Conservation (phyloP, 2,113 vertebrate species). For the Plecotus auritus region DNA sequence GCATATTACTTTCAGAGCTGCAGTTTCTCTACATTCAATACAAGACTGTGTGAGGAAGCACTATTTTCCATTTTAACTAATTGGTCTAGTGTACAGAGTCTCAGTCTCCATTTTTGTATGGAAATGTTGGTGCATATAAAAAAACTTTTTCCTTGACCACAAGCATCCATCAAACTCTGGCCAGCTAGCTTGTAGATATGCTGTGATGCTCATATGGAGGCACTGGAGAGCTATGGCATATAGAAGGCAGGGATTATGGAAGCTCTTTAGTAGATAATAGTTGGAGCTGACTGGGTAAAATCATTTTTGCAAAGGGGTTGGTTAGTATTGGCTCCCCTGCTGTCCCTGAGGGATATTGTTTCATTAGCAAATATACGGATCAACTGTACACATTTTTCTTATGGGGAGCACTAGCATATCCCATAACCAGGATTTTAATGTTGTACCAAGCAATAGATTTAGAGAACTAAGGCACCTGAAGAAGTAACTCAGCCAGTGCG, state of each 20-base stretch:
- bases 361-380: background rate
- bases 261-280: background rate
- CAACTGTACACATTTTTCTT: background rate
- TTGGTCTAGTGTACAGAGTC: background rate
- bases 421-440: background rate
- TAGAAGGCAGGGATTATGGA: background rate
- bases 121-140: background rate
- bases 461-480: background rate
- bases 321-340: background rate
- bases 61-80: background rate
- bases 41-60: background rate
- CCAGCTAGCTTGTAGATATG: background rate
- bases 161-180: background rate
- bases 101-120: background rate
- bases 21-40: background rate
- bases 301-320: background rate
- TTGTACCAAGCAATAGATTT: background rate
- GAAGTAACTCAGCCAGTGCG: background rate
- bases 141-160: background rate
- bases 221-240: background rate
- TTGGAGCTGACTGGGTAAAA: background rate
- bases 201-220: background rate
- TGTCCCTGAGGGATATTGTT: background rate
- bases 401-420: background rate
- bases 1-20: background rate